phyloP scores from a whole-genome alignment of 2,888 invertebrate genomes.

The Caenorhabditis japonica region DNA sequence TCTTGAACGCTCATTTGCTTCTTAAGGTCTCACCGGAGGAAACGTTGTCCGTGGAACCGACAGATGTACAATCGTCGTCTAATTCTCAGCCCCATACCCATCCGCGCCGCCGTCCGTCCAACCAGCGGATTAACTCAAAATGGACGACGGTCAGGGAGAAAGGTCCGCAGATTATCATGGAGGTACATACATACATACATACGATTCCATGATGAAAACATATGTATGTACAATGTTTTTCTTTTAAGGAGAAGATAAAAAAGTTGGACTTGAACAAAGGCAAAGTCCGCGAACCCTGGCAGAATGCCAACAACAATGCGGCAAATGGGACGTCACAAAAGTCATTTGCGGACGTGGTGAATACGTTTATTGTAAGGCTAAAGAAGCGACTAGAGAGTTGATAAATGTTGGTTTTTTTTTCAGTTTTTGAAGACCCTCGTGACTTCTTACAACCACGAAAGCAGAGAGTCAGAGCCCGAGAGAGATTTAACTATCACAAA shows the following conservation, averaged over 20 bases:
- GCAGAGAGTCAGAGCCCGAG: constrained; percentile 45
- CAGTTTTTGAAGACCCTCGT: constrained; percentile 36
- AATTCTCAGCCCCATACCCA: background rate
- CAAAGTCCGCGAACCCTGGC: background rate
- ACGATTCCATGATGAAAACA: too few relatives aligned
- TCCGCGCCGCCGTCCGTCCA: background rate
- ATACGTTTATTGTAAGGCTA: constrained; percentile 30
- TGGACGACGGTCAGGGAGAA: constrained; percentile 1
- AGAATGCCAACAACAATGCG: background rate
- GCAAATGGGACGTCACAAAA: background rate
- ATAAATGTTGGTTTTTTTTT: constrained; percentile 3
- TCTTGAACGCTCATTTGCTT: too few relatives aligned
- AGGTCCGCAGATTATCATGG: background rate
- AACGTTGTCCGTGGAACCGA: too few relatives aligned
- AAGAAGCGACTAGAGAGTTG: background rate
- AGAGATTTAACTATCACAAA: constrained; percentile 30
- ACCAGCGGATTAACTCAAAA: background rate
- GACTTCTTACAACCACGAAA: constrained; percentile 37
- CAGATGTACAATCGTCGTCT: too few relatives aligned
- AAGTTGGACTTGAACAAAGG: constrained; percentile 28
- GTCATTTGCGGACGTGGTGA: constrained; percentile 40
- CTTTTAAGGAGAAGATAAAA: constrained; percentile 7
- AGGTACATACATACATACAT: background rate
- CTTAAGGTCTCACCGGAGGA: too few relatives aligned
- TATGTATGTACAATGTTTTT: constrained; percentile 2